Evolutionary conservation across 1,140 invertebrate genomes (phyloP), one percentile per base, ranked within the genome.

Genomic region (Heterodera carotae): DNA sequence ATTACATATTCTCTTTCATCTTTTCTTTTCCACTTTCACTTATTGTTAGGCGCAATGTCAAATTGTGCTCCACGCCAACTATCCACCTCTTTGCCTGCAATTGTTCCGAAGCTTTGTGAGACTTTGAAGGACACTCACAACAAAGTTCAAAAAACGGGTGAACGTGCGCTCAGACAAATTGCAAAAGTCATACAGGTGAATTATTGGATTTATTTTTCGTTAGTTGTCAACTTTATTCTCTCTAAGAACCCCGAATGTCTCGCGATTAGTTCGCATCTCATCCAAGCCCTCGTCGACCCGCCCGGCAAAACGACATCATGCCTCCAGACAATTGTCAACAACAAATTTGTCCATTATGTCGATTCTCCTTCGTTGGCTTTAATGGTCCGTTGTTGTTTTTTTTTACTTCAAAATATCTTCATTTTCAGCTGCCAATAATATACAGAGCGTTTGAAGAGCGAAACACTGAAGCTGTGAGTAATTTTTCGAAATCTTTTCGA

Each of bases 331-430:
- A 90, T 99, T 33, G 89, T 99, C 22, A 94, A 98, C 86, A 99
- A 96, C 0, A 94, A 98, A 88, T 99, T 99, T 89, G 95, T 99
- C 60, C 97, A 99, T 89, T 97, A 98, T 88, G 98, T 99, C 82
- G 97, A 99, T 89, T 94, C 97, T 6, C 96, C 97, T 1, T 99
- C 96, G 0, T 90, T 99, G 5, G 96, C 97, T 76, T 90, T 99
- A 22, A 98, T 99, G 80, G 99, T 99, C 39, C 39, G 96, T 97
- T 97, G 1, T 29, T 27, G 18, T 66, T 71, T 71, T 43, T 70
- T 71, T 71, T 36, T 77, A n/a, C 73, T 2, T 69, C 22, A 69
- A n/a, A 36, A 12, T 15, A 69, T 27, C 15, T 18, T 69, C 36
- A 10, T 36, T 48, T 33, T 25, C 48, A 56, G 48, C 15, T 56